Evolutionary conservation across 2,113 vertebrate genomes (phyloP), one percentile per base, ranked within the genome.

Genomic region (Nannobrachium achirus): DNA sequence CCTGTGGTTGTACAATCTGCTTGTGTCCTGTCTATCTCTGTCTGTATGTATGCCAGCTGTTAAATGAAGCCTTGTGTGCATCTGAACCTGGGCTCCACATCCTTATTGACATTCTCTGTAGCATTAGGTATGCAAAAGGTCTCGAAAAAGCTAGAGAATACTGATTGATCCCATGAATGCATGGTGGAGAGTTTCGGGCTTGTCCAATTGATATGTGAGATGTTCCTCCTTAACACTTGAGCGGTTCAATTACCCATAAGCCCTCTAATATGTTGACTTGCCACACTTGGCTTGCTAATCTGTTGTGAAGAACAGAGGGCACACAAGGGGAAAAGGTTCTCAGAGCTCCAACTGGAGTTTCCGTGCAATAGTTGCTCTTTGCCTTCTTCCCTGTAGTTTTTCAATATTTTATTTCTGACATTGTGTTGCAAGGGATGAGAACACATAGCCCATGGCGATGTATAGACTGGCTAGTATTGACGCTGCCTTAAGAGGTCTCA

Each of bases 41-140:
- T 13, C 10, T 33, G 8, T 71, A 53, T 56, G n/a, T n/a, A n/a
- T 69, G 67, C 55, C 87, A 82, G 75, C 63, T 81, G 76, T 79
- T 73, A 46, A 19, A 49, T 61, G 52, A 10, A 60, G 10, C 38
- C 10, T 11, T 14, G 5, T 10, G 62, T 40, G 33, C 33, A 13
- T 50, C 38, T 3, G 10, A 38, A 53, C 49, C 48, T 14, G 50
- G 18, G 33, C 48, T 20, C 42, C 53, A 14, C 2, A 5, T 20
- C 60, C 65, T 52, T 65, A 55, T 78, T 63, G 69, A 56, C 45
- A 19, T 45, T 51, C 52, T 58, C 56, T 16, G 38, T 59, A 63
- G 50, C 64, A 75, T 14, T 20, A 55, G 60, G 63, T 61, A 33
- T 8, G 15, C 55, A 19, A 45, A 33, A 61, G 63, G 57, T 69